Base-by-base conservation (phyloP, 2,797 vertebrate species). In the Meda fulgida region DNA sequence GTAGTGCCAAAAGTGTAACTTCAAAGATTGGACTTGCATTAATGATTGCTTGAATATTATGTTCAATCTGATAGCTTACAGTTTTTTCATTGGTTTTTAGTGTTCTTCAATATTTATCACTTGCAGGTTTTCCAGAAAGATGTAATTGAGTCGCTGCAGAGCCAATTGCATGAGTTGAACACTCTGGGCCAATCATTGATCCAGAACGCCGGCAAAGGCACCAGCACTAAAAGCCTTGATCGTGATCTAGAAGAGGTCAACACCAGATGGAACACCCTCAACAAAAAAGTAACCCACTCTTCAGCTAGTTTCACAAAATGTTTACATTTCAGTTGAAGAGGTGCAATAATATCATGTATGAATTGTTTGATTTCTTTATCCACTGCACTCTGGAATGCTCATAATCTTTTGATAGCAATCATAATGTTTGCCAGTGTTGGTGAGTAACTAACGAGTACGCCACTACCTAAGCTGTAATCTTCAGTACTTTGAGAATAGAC, bases 121-220 rank as follows among this genome's bases (percentile, higher is more conserved):
- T 63, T 92, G 19, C 89, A 99, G 98, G 93, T 94, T 76, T 99
- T 99, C 94, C 97, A 99, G 92, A 99, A 99, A 92, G 97, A 97
- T 87, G 95, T 97, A 87, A 97, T 98, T 71, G 98, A 99, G 86
- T 96, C 98, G 1, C 91, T 99, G 71, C 97, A 99, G 90, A 89
- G 93, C 11, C 96, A 96, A 78, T 94, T 99, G 85, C 97, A 99
- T 89, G 97, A 98, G 84, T 95, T 99, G 83, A 98, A 96, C 93
- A 96, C 95, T 90, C 91, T 98, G 34, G 97, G 97, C 21, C 98
- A 99, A 89, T 94, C 97, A 29, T 95, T 99, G 80, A 96, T 99
- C 92, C 98, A 99, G 91, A 98, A 95, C 0, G 97, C 97, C 65
- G 93, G 95, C 65, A 98, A 97, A 94, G 95, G 93, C 87, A 94